Evolutionary conservation across 2,797 vertebrate species (phyloP).

Genomic region (Spatula clypeata): DNA sequence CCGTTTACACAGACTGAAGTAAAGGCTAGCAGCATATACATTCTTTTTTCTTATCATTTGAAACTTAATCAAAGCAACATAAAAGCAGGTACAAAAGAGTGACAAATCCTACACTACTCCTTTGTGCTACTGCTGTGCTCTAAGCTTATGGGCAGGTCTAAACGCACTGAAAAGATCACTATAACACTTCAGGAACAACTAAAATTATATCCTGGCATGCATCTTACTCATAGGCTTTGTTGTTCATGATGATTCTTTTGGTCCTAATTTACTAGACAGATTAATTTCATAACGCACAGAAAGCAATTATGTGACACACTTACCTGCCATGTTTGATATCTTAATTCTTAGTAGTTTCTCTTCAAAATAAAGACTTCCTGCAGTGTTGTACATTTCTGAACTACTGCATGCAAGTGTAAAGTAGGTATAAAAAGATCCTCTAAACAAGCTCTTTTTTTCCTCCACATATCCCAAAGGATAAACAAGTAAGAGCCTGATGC

Average conservation of each 20-base stretch:
- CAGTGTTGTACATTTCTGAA: not conserved
- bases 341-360: not conserved
- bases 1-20: not conserved
- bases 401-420: not conserved
- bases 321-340: not conserved
- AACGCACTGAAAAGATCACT: not conserved
- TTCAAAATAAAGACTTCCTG: slow-evolving; percentile 3
- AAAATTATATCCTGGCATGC: not conserved
- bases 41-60: not conserved
- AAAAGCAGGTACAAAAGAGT: not conserved
- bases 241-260: not conserved
- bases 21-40: not conserved
- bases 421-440: not conserved
- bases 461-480: not conserved
- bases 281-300: slow-evolving; percentile 2
- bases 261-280: not conserved
- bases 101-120: not conserved
- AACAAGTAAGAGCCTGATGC: not conserved
- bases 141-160: not conserved
- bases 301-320: not conserved
- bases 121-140: not conserved
- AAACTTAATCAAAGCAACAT: not conserved
- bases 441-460: not conserved
- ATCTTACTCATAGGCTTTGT: not conserved
- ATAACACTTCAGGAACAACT: not conserved